Conservation (phyloP, 1,140 invertebrate species). For the Agraylea sexmaculata region DNA sequence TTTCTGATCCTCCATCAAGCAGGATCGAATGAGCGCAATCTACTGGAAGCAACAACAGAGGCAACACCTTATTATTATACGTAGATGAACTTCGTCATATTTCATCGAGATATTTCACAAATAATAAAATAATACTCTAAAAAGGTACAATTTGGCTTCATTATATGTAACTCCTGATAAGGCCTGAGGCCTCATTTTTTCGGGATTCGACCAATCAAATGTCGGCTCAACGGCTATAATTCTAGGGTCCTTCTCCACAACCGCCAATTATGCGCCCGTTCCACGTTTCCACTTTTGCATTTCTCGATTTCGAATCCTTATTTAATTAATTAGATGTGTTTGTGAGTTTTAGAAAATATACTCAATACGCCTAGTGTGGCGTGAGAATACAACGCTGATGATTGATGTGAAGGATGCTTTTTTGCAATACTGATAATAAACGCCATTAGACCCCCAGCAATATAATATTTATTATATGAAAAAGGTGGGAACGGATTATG, state of each 20-base stretch:
- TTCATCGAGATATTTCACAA: slow-evolving; percentile 8
- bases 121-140: no score
- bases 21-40: neutral
- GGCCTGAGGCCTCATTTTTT: slow-evolving; percentile 12
- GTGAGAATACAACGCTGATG: no score
- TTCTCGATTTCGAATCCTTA: no score
- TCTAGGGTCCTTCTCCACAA: slow-evolving; percentile 16
- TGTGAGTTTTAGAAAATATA: no score
- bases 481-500: no score
- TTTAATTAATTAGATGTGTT: slow-evolving; percentile 11
- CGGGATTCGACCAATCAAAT: slow-evolving; percentile 11
- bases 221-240: slow-evolving; percentile 16
- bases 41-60: slow-evolving; percentile 3
- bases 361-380: no score
- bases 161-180: slow-evolving; percentile 20
- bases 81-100: slow-evolving; percentile 1
- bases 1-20: no score
- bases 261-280: slow-evolving; percentile 21
- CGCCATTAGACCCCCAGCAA: no score
- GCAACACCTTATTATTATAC: neutral
- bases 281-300: no score
- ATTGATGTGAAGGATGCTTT: no score
- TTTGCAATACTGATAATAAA: no score
- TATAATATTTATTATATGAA: no score
- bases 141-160: slow-evolving; percentile 19